Base-by-base conservation (phyloP, 2,888 invertebrate genomes). In the Phaonia tiefii region DNA sequence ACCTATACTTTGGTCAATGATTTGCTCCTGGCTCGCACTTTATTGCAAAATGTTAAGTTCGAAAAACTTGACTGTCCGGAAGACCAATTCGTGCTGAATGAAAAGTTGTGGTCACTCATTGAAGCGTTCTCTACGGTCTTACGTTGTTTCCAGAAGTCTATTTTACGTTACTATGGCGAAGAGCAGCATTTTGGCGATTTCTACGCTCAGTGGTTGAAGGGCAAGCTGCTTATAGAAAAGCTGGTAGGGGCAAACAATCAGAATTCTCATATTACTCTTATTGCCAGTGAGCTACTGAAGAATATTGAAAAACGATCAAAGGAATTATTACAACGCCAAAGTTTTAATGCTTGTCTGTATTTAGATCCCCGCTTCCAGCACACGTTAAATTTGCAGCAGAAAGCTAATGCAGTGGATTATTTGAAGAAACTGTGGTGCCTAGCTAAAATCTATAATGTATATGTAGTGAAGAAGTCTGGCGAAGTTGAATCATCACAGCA, bases 131-230 rank as follows among this genome's bases (percentile, higher is more conserved):
- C 39, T 5, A 70, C 42, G 2, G 65, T 51, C 20, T 65, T 51
- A 26, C 70, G 10, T 13, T 73, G 56, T 42, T 22, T 80, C 13
- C 80, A 80, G 56, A 80, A 76, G 26, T 56, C 76, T 2, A 58
- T 80, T 17, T 0, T 73, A 4, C 76, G 65, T 1, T 80, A 17
- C 11, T 37, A 74, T 46, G 42, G 49, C 1, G 76, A 76, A 44
- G 76, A 80, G n/a, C 15, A 76, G 7, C 73, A 80, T 25, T 51
- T 49, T 22, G 76, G 80, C 2, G 76, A 80, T n/a, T 80, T 80
- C 11, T 80, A 80, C 22, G 65, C 80, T 11, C 80, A 80, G n/a
- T 80, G 80, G 80, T n/a, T 80, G 5, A 80, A 80, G 39, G 58
- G 80, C 20, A 80, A 70, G 49, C 56, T 80, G 10, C 39, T 80